Base-by-base conservation (phyloP, 2,888 invertebrate genomes). In the Margaritifera margaritifera region DNA sequence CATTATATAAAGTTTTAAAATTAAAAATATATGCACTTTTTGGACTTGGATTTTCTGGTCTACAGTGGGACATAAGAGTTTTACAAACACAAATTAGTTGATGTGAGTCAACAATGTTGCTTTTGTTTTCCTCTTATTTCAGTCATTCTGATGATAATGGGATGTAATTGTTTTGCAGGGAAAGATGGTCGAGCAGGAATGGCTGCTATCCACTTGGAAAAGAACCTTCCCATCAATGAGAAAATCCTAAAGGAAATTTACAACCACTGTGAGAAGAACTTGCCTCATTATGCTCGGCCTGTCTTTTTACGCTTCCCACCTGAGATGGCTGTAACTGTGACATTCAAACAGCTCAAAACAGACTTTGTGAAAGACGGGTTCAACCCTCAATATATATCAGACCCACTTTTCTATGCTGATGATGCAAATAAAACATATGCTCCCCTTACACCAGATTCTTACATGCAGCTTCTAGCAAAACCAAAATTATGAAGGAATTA, bases 181-280 rank as follows among this genome's bases (percentile, higher is more conserved):
- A 73, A 73, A n/a, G 83, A 85, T 65, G 84, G 84, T 15, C 68
- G 84, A 31, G 84, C 86, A 6, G 88, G 88, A 4, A 88, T 88
- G 88, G 87, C 85, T 15, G 84, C 86, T n/a, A 66, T 88, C 8
- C 79, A 81, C 22, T 63, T 86, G 27, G 79, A 78, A 25, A 72
- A 79, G 0, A 74, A 71, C 11, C 31, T 71, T 8, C 64, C 75
- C 1, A 54, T 78, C 0, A 67, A 77, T 6, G 64, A 75, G 0
- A 69, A 77, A 1, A 66, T 78, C 11, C 64, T 84, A 5, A 55
- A 64, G 11, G 75, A 79, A 6, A 75, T 85, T 4, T 84, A 75
- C 71, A 54, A 71, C 4, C 79, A 81, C 68, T 80, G 78, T 83
- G 62, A 71, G 25, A 69, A 75, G 15, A 74, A 79, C 42, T 69